Percentiles rank a stretch among this genome's conserved stretches.
phyloP scores from a whole-genome alignment of 2,113 vertebrate species.

The Chaetura pelagica region DNA sequence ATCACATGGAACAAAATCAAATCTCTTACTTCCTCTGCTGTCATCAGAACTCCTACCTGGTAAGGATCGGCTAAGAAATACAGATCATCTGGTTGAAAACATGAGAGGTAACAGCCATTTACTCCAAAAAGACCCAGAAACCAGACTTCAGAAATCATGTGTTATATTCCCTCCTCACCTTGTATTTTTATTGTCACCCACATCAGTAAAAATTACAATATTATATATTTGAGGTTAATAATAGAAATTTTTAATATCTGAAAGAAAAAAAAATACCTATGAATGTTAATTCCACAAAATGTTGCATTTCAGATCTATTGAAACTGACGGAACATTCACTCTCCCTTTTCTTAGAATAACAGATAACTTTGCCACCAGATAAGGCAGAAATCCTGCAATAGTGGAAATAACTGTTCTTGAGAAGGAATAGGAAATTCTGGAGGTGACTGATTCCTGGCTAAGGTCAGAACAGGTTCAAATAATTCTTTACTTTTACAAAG shows the following conservation, averaged over 20 bases:
- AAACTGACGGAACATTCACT: not conserved
- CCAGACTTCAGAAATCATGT: not conserved
- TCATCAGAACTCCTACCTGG: not conserved
- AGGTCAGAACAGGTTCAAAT: not conserved
- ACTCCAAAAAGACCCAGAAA: not conserved
- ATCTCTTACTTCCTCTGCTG: not conserved
- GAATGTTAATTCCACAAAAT: not conserved
- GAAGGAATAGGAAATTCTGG: not conserved
- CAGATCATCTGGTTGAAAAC: not conserved
- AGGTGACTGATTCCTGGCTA: not conserved
- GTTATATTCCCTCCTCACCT: not conserved
- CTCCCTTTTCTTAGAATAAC: not conserved
- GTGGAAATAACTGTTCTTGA: not conserved
- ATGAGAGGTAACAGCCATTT: not conserved
- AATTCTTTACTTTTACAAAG: not conserved
- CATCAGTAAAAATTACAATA: not conserved
- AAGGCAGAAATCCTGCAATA: not conserved
- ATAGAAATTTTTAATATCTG: not conserved
- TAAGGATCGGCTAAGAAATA: not conserved
- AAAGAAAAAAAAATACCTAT: not conserved
- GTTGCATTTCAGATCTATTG: not conserved
- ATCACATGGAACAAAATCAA: not conserved
- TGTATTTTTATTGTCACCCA: not conserved
- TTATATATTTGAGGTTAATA: not conserved
- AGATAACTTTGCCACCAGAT: not conserved